Percentiles rank a stretch among this genome's conserved stretches.
Conservation (phyloP, 1,140 invertebrate genomes). For the Bombus sylvicola region DNA sequence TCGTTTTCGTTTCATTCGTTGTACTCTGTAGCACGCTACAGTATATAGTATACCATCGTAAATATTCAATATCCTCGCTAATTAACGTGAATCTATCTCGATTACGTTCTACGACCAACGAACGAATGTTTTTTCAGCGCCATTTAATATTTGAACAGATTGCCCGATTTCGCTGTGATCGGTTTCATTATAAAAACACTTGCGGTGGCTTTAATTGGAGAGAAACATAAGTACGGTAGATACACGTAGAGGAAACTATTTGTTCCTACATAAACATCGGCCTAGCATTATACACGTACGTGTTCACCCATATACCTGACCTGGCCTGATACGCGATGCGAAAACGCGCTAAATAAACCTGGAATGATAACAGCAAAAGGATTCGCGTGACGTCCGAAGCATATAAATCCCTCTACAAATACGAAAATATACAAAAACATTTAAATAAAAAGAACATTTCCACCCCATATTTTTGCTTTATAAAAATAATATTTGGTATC, state of each 20-base stretch:
- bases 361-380: not conserved
- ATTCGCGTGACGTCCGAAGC: not conserved
- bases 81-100: not conserved
- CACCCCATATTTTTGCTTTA: not conserved
- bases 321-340: not conserved
- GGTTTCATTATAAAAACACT: not conserved
- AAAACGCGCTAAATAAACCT: not conserved
- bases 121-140: no score
- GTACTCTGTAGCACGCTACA: not conserved
- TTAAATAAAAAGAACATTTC: not conserved
- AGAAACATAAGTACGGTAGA: not conserved
- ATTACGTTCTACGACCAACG: not conserved
- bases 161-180: no score
- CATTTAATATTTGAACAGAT: not conserved
- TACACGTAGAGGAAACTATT: not conserved
- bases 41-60: no score
- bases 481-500: not conserved
- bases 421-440: not conserved
- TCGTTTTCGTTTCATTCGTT: not conserved
- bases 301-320: slow-evolving; percentile 24
- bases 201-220: not conserved
- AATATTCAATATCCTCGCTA: slow-evolving; percentile 1
- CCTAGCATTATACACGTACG: not conserved
- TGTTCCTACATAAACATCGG: not conserved
- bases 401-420: not conserved